Evolutionary conservation across 2,797 vertebrate genomes (phyloP).

Genomic region (Esox lucius): DNA sequence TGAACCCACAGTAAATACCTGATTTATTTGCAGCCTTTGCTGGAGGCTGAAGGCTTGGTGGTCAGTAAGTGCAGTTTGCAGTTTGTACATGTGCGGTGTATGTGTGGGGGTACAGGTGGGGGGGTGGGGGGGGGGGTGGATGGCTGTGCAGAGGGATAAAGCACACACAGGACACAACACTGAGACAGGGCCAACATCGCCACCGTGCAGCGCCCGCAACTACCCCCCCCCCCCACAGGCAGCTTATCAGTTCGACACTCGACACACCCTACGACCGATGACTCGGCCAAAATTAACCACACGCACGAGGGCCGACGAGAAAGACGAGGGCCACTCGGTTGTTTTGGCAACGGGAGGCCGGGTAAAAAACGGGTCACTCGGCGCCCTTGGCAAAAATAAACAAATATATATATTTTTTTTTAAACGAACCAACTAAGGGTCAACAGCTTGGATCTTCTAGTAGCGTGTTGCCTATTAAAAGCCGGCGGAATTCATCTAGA

Average conservation of each 20-base stretch:
- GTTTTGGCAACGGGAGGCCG: neutral
- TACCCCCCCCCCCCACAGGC: too few species aligned
- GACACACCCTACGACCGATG: conserved; percentile 2
- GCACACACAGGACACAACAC: neutral
- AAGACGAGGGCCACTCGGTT: neutral
- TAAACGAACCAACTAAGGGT: neutral
- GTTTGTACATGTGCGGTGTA: conserved; percentile 6
- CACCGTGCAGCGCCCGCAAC: neutral
- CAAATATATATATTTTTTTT: too few species aligned
- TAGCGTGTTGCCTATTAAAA: neutral
- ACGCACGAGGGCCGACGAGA: neutral
- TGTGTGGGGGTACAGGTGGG: conserved; percentile 8
- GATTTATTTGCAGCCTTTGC: conserved; percentile 70
- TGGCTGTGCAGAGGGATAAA: conserved; percentile 2
- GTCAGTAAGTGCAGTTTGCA: conserved; percentile 33
- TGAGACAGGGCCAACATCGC: neutral
- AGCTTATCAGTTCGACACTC: conserved; percentile 7
- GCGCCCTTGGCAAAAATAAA: neutral
- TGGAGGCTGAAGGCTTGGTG: conserved; percentile 38
- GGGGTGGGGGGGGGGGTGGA: neutral
- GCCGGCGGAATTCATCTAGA: neutral
- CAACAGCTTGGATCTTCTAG: neutral
- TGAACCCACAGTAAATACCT: conserved; percentile 77
- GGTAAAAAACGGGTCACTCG: neutral
- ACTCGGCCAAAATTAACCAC: neutral